These are phyloP conservation scores for Brachyhypopomus gauderio DNA, from an alignment of 2,113 vertebrate species.

Conservation along the genomic window DNA sequence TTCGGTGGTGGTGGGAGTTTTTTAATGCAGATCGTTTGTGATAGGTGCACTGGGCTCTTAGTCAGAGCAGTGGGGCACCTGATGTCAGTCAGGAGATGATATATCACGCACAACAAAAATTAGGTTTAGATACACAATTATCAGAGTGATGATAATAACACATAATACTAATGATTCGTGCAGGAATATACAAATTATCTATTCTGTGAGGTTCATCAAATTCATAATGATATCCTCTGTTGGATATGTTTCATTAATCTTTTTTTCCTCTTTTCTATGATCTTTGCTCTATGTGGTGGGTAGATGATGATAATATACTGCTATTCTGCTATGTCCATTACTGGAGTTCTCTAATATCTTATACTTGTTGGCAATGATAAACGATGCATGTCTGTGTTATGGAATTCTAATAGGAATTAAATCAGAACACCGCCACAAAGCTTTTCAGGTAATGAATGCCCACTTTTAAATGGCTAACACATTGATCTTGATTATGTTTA, in stretches of 20 bases:
- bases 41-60: no score
- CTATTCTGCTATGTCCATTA: conserved; percentile 9
- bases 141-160: conserved; percentile 2
- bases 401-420: conserved; percentile 41
- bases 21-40: no score
- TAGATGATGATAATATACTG: conserved; percentile 4
- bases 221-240: neutral
- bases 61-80: no score
- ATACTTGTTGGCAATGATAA: conserved; percentile 51
- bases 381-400: conserved; percentile 33
- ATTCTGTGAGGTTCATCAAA: no score
- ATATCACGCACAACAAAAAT: neutral
- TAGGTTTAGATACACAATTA: neutral
- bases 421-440: conserved; percentile 19
- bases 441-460: neutral
- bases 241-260: conserved; percentile 4
- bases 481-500: conserved; percentile 2
- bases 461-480: conserved; percentile 29
- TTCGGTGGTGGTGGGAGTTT: no score
- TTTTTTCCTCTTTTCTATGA: neutral
- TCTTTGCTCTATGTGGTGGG: conserved; percentile 5
- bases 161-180: neutral
- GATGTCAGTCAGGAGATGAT: no score
- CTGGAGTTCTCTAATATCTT: conserved; percentile 20
- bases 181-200: no score